A percentile compares a stretch with the other conserved stretches of the same genome.
Evolutionary conservation across 1,140 invertebrate genomes (phyloP).

Genomic region (Muscidifurax raptorellus): DNA sequence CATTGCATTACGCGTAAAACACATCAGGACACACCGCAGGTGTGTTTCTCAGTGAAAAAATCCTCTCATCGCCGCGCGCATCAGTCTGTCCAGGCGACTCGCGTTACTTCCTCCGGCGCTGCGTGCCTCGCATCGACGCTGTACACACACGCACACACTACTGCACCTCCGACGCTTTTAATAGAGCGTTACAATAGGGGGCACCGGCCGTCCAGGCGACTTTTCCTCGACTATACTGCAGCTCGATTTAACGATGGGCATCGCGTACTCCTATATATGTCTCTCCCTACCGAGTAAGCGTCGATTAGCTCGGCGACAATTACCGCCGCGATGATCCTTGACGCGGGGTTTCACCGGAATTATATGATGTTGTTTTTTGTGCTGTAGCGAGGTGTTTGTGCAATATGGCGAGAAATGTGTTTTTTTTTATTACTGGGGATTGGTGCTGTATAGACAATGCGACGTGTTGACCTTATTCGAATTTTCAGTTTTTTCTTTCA

Average conservation of each 20-base stretch:
- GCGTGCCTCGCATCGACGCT: not conserved
- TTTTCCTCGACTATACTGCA: not conserved
- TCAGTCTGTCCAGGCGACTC: not conserved
- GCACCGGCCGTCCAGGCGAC: not conserved
- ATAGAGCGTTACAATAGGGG: constrained; percentile 20
- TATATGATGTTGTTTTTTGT: not conserved
- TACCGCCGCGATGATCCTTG: constrained; percentile 13
- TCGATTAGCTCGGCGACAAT: constrained; percentile 4
- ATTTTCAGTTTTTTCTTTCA: too few species aligned
- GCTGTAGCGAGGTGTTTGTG: not conserved
- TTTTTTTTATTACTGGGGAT: not conserved
- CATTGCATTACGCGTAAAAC: too few species aligned
- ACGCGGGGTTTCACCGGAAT: not conserved
- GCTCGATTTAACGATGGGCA: not conserved
- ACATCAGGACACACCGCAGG: not conserved
- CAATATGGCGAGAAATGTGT: not conserved
- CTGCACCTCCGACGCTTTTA: constrained; percentile 10
- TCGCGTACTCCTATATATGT: not conserved
- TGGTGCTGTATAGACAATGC: too few species aligned
- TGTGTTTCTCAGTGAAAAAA: not conserved
- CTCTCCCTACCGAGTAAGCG: not conserved
- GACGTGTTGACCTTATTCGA: too few species aligned
- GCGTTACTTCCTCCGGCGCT: constrained; percentile 14
- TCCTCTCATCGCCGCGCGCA: not conserved
- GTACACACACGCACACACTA: not conserved